These are phyloP conservation scores for Synergus japonicus DNA, from an alignment of 2,888 invertebrate species.

Conservation along the genomic window DNA sequence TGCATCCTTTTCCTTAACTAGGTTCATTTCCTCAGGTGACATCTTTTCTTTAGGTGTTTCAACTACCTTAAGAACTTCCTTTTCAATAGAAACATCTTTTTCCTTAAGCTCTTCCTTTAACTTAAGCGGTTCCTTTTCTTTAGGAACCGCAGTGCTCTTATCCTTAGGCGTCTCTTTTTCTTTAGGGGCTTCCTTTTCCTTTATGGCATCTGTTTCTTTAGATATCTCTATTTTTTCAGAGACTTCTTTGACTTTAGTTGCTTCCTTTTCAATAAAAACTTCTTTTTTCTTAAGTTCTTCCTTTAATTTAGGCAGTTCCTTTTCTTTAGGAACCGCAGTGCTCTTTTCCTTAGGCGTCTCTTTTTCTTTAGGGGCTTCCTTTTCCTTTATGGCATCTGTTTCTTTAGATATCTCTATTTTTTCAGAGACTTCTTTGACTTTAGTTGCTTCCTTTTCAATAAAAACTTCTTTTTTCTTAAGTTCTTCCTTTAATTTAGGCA, in stretches of 20 bases:
- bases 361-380: not conserved
- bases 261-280: not conserved
- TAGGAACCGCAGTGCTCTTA: too few species aligned
- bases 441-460: not conserved
- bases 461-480: too few species aligned
- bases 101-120: too few species aligned
- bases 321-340: too few species aligned
- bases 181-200: not conserved
- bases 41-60: too few species aligned
- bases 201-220: too few species aligned
- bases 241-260: constrained; percentile 31
- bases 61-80: too few species aligned
- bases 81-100: too few species aligned
- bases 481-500: not conserved
- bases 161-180: too few species aligned
- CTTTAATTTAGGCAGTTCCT: constrained; percentile 18
- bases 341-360: not conserved
- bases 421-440: not conserved
- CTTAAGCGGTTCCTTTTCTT: too few species aligned
- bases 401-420: not conserved
- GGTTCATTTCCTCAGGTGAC: too few species aligned
- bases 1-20: not conserved
- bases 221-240: constrained; percentile 22
- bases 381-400: not conserved
- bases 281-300: constrained; percentile 11